Percentiles rank a stretch among this genome's conserved stretches.
phyloP scores from a whole-genome alignment of 1,140 invertebrate species.

The Euglossa dilemma region DNA sequence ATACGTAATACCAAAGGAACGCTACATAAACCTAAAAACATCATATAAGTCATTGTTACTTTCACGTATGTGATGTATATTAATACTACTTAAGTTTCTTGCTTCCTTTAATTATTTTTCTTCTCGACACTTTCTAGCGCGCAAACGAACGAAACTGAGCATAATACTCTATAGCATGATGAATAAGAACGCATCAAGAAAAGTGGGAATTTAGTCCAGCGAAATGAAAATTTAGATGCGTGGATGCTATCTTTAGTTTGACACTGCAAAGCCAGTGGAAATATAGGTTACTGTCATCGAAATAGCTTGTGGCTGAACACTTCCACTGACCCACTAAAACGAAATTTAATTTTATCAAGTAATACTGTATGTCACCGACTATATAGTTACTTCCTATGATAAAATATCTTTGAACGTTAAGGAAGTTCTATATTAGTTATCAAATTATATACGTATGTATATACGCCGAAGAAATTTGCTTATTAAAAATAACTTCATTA shows the following conservation, averaged over 20 bases:
- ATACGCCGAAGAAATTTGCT: neutral
- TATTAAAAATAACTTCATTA: neutral
- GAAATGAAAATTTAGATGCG: slow-evolving; percentile 71
- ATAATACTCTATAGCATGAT: neutral
- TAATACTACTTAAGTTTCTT: neutral
- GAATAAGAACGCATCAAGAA: slow-evolving; percentile 1
- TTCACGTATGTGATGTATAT: neutral
- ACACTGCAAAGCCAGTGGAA: slow-evolving; percentile 65
- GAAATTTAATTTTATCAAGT: slow-evolving; percentile 53
- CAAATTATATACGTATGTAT: neutral
- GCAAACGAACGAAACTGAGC: neutral
- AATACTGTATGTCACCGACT: slow-evolving; percentile 14
- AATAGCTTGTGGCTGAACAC: slow-evolving; percentile 62
- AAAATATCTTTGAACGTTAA: neutral
- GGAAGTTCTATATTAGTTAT: neutral
- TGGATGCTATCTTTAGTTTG: slow-evolving; percentile 66
- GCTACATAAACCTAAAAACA: neutral
- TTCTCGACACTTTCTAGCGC: slow-evolving; percentile 1
- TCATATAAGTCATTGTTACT: neutral
- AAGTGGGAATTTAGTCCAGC: slow-evolving; percentile 60
- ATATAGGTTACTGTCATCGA: slow-evolving; percentile 68
- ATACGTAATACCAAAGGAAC: neutral
- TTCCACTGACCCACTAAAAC: slow-evolving; percentile 57
- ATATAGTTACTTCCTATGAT: neutral
- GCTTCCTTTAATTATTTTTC: neutral